Percentiles rank a stretch among this genome's conserved stretches.
Evolutionary conservation across 1,140 invertebrate genomes (phyloP).

Genomic region (Drosophila ercepeae): DNA sequence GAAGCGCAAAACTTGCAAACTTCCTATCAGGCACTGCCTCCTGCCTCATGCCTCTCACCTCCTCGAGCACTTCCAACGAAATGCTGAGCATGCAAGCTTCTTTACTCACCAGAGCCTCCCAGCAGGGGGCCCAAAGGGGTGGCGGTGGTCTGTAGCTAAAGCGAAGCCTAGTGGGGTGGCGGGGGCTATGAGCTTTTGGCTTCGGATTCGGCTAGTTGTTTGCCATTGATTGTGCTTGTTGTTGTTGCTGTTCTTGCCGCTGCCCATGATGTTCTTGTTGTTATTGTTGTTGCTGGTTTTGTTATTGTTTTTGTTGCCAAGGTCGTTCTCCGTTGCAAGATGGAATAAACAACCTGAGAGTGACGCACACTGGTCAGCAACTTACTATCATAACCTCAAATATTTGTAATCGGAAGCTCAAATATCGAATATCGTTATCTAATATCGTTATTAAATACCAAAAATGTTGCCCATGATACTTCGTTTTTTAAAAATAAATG

Average conservation of each 20-base stretch:
- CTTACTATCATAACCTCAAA: not conserved
- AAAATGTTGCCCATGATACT: too few species aligned
- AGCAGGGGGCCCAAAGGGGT: not conserved
- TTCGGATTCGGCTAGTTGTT: conserved; percentile 66
- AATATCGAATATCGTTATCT: too few species aligned
- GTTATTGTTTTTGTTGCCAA: conserved; percentile 62
- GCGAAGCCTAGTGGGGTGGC: not conserved
- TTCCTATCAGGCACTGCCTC: conserved; percentile 19
- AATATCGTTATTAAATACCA: too few species aligned
- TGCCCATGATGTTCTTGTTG: conserved; percentile 12
- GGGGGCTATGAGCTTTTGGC: conserved; percentile 48
- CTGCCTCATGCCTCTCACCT: not conserved
- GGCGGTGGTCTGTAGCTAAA: not conserved
- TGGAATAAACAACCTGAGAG: conserved; percentile 51
- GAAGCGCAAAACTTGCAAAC: conserved; percentile 60
- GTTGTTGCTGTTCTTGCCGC: conserved; percentile 15
- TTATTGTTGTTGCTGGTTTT: conserved; percentile 46
- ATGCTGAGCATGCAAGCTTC: conserved; percentile 67
- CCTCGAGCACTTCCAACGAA: conserved; percentile 16
- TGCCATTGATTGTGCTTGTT: conserved; percentile 52
- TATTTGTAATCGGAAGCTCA: not conserved
- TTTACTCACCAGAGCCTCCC: not conserved
- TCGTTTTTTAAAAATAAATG: too few species aligned
- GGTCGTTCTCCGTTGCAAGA: conserved; percentile 65
- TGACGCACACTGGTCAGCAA: conserved; percentile 30